These are phyloP conservation scores for Morpho helenor DNA, from an alignment of 2,888 invertebrate genomes.

Conservation along the genomic window DNA sequence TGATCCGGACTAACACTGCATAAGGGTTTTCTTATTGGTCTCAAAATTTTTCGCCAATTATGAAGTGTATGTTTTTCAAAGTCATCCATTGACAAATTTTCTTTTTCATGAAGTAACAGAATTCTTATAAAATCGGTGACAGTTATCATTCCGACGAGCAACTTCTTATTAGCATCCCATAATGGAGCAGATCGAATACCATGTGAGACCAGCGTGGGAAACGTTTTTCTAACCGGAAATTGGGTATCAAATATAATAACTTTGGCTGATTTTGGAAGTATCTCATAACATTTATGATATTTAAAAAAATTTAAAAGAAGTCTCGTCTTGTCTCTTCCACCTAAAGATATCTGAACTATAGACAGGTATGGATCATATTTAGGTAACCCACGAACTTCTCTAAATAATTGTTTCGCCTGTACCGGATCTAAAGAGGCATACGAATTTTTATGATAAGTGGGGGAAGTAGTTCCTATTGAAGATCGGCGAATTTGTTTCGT, in stretches of 20 bases:
- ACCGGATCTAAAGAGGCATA: constrained; percentile 69
- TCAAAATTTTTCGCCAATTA: constrained; percentile 67
- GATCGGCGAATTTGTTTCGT: constrained; percentile 59
- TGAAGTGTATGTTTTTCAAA: constrained; percentile 69
- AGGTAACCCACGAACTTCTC: constrained; percentile 70
- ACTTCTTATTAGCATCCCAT: constrained; percentile 68
- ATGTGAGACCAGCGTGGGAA: constrained; percentile 70
- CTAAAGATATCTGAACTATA: constrained; percentile 72
- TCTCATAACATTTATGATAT: constrained; percentile 74
- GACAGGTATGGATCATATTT: constrained; percentile 74
- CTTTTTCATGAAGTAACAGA: constrained; percentile 59
- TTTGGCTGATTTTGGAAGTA: constrained; percentile 72
- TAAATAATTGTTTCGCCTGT: constrained; percentile 70
- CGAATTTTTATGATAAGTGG: constrained; percentile 73
- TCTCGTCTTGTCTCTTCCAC: constrained; percentile 70
- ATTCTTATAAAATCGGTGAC: constrained; percentile 73
- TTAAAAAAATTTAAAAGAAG: constrained; percentile 71
- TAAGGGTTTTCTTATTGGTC: constrained; percentile 59
- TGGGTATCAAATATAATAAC: constrained; percentile 74
- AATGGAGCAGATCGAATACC: constrained; percentile 71
- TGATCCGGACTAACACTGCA: constrained; percentile 66
- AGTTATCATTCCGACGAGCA: constrained; percentile 71
- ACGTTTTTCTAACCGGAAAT: constrained; percentile 69
- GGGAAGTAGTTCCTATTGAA: constrained; percentile 70
- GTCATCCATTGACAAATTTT: constrained; percentile 66